Base-by-base conservation (phyloP, 2,113 vertebrate genomes). In the Emydura subglobosa region DNA sequence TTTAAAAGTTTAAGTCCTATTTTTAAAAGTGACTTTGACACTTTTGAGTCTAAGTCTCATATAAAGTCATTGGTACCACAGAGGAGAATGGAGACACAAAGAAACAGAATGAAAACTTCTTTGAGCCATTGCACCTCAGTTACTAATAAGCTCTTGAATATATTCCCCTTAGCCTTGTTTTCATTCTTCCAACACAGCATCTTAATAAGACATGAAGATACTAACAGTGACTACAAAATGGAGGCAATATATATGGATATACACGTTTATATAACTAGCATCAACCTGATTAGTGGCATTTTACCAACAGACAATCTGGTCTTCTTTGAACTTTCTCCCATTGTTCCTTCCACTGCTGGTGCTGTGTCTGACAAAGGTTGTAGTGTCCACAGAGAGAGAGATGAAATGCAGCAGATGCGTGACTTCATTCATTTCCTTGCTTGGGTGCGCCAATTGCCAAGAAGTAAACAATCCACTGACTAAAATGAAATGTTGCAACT, bases 401-500 rank as follows among this genome's bases (percentile, higher is more conserved):
- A 82, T 14, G 86, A 85, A 79, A 31, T 78, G 82, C 42, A 94
- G 86, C 85, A 94, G 80, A 92, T 91, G 65, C 44, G 94, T 0
- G 61, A 88, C 79, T 80, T 72, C 89, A 90, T 82, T 76, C 55
- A 29, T 91, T 72, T 85, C n/a, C 51, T 29, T 81, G 24, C 39
- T 81, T 81, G 31, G 78, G 39, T 72, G 49, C 7, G 6, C 19
- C 12, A 44, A 42, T 68, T 96, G 80, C 80, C 94, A 61, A 96
- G 87, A 81, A 59, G 51, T 74, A 89, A 94, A 44, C 78, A 96
- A 90, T 68, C 39, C 47, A 82, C 79, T n/a, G 1, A 0, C 74
- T 86, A 89, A 97, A 89, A 93, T 54, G 90, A 95, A 94, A 87
- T 87, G 50, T 68, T 96, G 85, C 82, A 91, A 92, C 89, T 76